These are phyloP conservation scores for Pseudorhombus dupliciocellatus DNA, from an alignment of 2,113 vertebrate species.

Conservation along the genomic window DNA sequence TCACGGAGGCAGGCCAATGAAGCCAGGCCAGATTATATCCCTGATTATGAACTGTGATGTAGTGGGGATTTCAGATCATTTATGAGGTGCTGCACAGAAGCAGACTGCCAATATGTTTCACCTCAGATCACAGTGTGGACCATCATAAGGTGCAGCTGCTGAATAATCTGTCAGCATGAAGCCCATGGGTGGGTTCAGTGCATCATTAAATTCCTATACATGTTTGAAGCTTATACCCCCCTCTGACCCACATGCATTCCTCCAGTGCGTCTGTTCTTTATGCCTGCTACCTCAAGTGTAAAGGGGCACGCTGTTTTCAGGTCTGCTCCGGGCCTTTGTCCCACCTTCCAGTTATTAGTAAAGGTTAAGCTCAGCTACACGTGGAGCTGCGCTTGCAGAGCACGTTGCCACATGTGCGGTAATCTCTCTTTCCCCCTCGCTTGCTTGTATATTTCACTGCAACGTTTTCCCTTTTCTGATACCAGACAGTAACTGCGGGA, in stretches of 20 bases:
- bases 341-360: constrained; percentile 33
- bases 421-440: constrained; percentile 13
- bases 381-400: constrained; percentile 22
- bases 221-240: constrained; percentile 21
- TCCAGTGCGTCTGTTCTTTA: constrained; percentile 50
- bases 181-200: not conserved
- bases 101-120: constrained; percentile 1
- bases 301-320: constrained; percentile 56
- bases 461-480: constrained; percentile 5
- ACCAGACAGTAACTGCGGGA: constrained; percentile 34
- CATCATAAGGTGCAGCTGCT: not conserved
- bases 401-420: constrained; percentile 28
- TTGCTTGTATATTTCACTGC: constrained; percentile 29
- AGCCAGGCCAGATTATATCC: not conserved
- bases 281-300: constrained; percentile 69
- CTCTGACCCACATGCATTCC: constrained; percentile 53
- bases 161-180: constrained; percentile 25
- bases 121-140: not conserved
- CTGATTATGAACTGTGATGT: not conserved
- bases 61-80: constrained; percentile 9
- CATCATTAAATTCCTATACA: constrained; percentile 28
- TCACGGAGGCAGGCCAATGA: not conserved
- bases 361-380: constrained; percentile 35
- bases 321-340: constrained; percentile 34
- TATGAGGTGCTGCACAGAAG: constrained; percentile 4